Percentiles rank a stretch among this genome's conserved stretches.
phyloP scores from a whole-genome alignment of 2,888 invertebrate species.

The Philopedon plagiatum region DNA sequence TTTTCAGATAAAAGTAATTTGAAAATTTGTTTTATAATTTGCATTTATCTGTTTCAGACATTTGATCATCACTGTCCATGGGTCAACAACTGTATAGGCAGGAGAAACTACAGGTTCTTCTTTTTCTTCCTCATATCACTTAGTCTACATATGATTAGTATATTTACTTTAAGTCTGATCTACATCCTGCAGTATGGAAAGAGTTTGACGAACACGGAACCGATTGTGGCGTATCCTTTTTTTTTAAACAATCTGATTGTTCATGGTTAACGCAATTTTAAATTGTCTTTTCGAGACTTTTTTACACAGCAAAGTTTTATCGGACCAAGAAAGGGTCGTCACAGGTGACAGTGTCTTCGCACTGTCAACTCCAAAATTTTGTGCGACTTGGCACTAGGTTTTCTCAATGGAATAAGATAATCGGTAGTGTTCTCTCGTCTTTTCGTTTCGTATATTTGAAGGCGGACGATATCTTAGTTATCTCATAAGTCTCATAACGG shows the following conservation, averaged over 20 bases:
- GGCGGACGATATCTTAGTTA: too few relatives aligned
- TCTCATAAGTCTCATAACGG: too few relatives aligned
- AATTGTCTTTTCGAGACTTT: too few relatives aligned
- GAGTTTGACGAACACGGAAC: conserved; percentile 83
- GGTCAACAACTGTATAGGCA: conserved; percentile 98
- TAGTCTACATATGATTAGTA: conserved; percentile 97
- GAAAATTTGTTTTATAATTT: neutral
- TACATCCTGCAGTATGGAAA: conserved; percentile 91
- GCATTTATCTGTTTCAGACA: conserved; percentile 80
- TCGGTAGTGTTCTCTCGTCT: too few relatives aligned
- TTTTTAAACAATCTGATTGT: conserved; percentile 64
- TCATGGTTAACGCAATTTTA: neutral
- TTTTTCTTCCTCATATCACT: conserved; percentile 98
- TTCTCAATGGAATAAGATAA: too few relatives aligned
- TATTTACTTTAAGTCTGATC: conserved; percentile 93
- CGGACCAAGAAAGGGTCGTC: too few relatives aligned
- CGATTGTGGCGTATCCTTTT: conserved; percentile 92
- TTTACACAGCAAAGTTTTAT: too few relatives aligned
- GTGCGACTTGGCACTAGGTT: too few relatives aligned
- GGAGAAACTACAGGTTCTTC: conserved; percentile 98
- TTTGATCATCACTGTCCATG: conserved; percentile 99
- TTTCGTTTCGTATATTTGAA: too few relatives aligned
- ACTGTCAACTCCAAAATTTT: too few relatives aligned
- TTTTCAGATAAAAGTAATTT: too few relatives aligned
- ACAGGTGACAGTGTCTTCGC: too few relatives aligned